These are phyloP conservation scores for Xanthia togata DNA, from an alignment of 2,888 invertebrate genomes.

Conservation along the genomic window DNA sequence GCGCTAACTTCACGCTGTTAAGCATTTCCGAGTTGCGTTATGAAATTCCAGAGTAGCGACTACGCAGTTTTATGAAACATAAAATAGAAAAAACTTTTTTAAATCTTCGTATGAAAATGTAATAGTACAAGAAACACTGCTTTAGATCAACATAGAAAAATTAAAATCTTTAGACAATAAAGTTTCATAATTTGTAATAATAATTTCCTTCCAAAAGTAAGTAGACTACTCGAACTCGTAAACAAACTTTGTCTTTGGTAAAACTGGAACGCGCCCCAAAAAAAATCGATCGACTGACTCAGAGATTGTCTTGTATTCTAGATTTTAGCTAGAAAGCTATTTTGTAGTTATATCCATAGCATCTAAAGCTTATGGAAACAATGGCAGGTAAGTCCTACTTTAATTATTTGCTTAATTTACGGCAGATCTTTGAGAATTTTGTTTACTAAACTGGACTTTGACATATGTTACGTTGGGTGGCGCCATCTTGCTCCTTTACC, in stretches of 20 bases:
- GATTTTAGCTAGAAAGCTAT: slow-evolving; percentile 53
- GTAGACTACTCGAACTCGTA: not conserved
- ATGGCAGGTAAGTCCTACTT: slow-evolving; percentile 83
- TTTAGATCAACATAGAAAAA: no score
- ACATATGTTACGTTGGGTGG: slow-evolving; percentile 78
- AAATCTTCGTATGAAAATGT: not conserved
- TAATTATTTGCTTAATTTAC: slow-evolving; percentile 12
- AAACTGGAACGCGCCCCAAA: slow-evolving; percentile 65
- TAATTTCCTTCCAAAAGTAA: not conserved
- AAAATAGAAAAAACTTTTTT: not conserved
- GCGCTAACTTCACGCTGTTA: slow-evolving; percentile 57
- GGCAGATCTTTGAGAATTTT: slow-evolving; percentile 43
- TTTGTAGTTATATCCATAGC: slow-evolving; percentile 46
- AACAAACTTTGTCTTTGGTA: slow-evolving; percentile 20
- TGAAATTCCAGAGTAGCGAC: slow-evolving; percentile 2
- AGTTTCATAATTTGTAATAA: not conserved
- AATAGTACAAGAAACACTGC: not conserved
- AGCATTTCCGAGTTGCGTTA: slow-evolving; percentile 39
- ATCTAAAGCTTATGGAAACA: slow-evolving; percentile 58
- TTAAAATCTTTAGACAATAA: no score
- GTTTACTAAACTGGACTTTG: slow-evolving; percentile 76
- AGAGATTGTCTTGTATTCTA: slow-evolving; percentile 70
- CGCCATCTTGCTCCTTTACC: slow-evolving; percentile 83
- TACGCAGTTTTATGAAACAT: not conserved
- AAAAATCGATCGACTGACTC: slow-evolving; percentile 73